Evolutionary conservation across 2,113 vertebrate species (phyloP), one percentile per base, ranked within the genome.

Genomic region (Ursus arctos): DNA sequence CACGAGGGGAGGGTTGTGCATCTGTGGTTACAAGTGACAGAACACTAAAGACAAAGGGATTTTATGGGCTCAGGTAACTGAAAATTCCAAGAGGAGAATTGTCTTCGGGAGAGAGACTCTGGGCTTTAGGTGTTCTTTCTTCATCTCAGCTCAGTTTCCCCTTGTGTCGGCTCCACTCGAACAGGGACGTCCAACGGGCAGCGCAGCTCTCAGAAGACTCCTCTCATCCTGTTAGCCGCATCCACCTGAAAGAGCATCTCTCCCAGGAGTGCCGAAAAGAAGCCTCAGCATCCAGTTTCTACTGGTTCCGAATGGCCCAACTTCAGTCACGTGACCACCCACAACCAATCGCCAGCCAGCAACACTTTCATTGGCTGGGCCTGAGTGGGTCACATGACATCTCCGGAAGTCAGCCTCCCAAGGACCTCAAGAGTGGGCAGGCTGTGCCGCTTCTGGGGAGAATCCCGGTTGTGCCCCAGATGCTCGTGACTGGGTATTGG

Each of bases 131-230:
- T 36, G 8, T 8, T 19, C 47, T 63, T 87, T 63, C 21, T 55
- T 31, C 22, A 2, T 7, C 31, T 24, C 43, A 14, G 61, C 31
- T 63, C 2, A 2, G 47, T 55, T 79, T 80, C 15, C 43, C 15
- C 61, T 57, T 9, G 4, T 2, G 7, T 11, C 14, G 18, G 47
- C 16, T 67, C 80, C 61, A 21, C 49, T 24, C 21, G 12, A 5
- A 91, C 21, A 1, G 16, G 7, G 10, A 6, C 7, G 13, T 36
- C 53, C 7, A 16, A 36, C 26, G 4, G 63, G 26, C 15, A 33
- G 1, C 1, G 4, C 14, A 16, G 22, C 18, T 40, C 8, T 33
- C 1, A 4, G 18, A 7, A 6, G n/a, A 31, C 55, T 11, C 55
- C 36, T 4, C 36, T 4, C n/a, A 7, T 2, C 19, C 6, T 9